Base-by-base conservation (phyloP, 2,888 invertebrate species). In the Thera britannica region DNA sequence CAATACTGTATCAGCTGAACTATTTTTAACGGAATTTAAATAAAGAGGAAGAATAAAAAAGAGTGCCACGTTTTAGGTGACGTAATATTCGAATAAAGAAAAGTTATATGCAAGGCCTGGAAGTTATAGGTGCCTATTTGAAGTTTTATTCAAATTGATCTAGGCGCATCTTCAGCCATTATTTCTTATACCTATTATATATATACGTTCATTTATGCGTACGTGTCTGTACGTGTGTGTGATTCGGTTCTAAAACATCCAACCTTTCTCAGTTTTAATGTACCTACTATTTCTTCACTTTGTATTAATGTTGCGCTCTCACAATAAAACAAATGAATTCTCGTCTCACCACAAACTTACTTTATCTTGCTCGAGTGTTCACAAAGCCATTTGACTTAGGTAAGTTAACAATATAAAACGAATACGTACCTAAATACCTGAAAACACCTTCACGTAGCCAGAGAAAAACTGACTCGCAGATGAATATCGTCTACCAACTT, bases 381-480 rank as follows among this genome's bases (percentile, higher is more conserved):
- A 41, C 65, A 67, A 70, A 73, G 70, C 68, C 74, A 72, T 71
- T 75, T 72, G 73, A 74, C 73, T 68, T 68, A 72, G 61, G 71
- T 64, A 70, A 75, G 51, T 73, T 73, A 77, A 81, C 79, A 81
- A 81, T 81, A 78, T 76, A 79, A 76, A 79, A 78, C 75, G 76
- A 74, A 68, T 67, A 78, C 71, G 71, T 72, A 75, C 71, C 68
- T 79, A 80, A 83, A 81, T 71, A 70, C 79, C 75, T 77, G 78
- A 79, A 78, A 73, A 73, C 73, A 80, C 77, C 78, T 79, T 72
- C 79, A 76, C 78, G 75, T 81, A 71, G 74, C 62, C 55, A 72
- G 66, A 77, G 82, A 82, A 82, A 83, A 83, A 83, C 82, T 79
- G 73, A 72, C 75, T 75, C 68, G 73, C 73, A 74, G 74, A 75